Conservation (phyloP, 2,113 vertebrate species). For the Atlantisia rogersi region DNA sequence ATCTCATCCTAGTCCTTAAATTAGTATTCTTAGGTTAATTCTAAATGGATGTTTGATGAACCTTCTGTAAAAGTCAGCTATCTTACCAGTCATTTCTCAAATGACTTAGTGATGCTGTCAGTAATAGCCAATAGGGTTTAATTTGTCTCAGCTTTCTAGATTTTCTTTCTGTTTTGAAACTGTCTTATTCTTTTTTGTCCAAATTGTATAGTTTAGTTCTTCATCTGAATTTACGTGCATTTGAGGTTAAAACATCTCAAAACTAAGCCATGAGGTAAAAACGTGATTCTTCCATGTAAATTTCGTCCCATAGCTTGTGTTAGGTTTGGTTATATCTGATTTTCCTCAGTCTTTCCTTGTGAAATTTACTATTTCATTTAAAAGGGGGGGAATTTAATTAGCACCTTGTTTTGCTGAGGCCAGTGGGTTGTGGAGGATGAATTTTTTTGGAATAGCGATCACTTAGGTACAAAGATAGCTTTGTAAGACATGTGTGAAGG, state of each 20-base stretch:
- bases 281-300: neutral
- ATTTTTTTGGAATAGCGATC: neutral
- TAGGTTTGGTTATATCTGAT: neutral
- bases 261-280: neutral
- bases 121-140: neutral
- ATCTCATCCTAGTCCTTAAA: neutral
- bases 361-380: neutral
- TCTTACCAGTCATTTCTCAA: neutral
- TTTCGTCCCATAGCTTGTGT: neutral
- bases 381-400: neutral
- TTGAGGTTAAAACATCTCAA: neutral
- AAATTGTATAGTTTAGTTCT: neutral
- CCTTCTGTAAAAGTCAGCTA: rapidly evolving
- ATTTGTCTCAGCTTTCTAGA: neutral
- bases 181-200: neutral
- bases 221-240: neutral
- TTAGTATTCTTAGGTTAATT: neutral
- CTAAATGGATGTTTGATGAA: neutral
- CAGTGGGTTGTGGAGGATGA: neutral
- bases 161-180: neutral
- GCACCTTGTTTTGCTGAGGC: neutral
- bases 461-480: neutral
- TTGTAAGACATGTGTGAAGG: neutral
- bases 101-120: neutral
- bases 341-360: neutral